phyloP scores from a whole-genome alignment of 2,797 vertebrate species.

The Bovichtus diacanthus region DNA sequence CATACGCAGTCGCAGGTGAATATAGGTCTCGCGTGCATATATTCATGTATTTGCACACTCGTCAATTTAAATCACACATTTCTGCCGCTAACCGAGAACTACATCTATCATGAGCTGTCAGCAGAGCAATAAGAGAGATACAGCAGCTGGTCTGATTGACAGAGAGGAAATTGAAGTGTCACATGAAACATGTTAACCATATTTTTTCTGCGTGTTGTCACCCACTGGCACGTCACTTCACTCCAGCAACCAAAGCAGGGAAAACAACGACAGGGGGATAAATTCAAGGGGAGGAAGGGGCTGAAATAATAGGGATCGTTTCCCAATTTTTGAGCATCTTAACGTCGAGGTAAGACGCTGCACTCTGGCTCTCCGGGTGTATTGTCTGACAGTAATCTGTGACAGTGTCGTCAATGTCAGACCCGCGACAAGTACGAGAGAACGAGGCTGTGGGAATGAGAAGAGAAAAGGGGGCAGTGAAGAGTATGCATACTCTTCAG shows the following conservation, averaged over 20 bases:
- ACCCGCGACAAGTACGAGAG: constrained; percentile 34
- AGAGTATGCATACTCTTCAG: constrained; percentile 47
- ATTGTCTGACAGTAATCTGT: constrained; percentile 54
- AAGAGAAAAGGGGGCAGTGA: constrained; percentile 38
- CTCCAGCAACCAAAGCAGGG: constrained; percentile 41
- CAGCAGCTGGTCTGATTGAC: constrained; percentile 74
- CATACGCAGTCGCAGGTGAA: too few relatives aligned
- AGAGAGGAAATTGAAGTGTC: constrained; percentile 81
- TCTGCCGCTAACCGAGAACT: constrained; percentile 31
- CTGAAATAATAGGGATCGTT: constrained; percentile 44
- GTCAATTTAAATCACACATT: constrained; percentile 55
- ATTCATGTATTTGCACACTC: constrained; percentile 33
- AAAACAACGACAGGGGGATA: constrained; percentile 39
- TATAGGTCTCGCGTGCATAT: constrained; percentile 22
- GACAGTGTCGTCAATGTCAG: constrained; percentile 64
- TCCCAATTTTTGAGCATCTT: constrained; percentile 44
- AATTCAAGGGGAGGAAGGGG: constrained; percentile 14
- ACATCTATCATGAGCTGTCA: constrained; percentile 67
- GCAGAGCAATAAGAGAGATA: constrained; percentile 54
- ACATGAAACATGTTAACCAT: constrained; percentile 77
- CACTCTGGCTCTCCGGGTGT: constrained; percentile 18
- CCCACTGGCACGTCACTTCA: constrained; percentile 41
- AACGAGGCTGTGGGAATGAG: constrained; percentile 62
- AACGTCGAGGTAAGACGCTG: constrained; percentile 23
- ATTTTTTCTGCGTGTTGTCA: constrained; percentile 66